These are phyloP conservation scores for Lathamus discolor DNA, from an alignment of 2,113 vertebrate species.

Conservation along the genomic window DNA sequence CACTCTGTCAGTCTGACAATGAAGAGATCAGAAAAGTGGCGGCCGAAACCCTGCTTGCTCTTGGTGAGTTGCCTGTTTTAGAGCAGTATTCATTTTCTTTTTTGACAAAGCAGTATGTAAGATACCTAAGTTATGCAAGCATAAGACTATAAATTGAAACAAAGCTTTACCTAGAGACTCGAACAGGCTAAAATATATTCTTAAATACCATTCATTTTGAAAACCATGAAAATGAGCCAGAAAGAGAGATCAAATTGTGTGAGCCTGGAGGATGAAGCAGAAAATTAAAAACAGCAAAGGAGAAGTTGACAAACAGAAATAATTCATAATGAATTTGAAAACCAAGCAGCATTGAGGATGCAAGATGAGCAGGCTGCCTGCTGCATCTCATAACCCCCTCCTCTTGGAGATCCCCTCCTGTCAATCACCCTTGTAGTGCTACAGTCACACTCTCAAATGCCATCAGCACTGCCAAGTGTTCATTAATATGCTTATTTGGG, in stretches of 20 bases:
- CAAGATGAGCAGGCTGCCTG: neutral
- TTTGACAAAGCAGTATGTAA: neutral
- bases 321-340: neutral
- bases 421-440: neutral
- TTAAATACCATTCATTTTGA: neutral
- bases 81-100: neutral
- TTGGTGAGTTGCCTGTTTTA: slow-evolving; percentile 79
- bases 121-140: neutral
- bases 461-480: neutral
- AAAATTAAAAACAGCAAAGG: neutral
- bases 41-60: slow-evolving; percentile 89
- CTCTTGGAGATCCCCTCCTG: neutral
- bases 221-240: neutral
- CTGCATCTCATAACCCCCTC: neutral
- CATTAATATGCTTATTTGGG: neutral
- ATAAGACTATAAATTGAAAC: neutral
- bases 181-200: neutral
- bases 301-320: neutral
- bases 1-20: slow-evolving; percentile 86
- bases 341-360: neutral
- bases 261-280: neutral
- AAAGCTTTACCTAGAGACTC: neutral
- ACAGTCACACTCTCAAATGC: neutral
- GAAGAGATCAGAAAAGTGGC: slow-evolving; percentile 91
- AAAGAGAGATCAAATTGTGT: neutral